These are phyloP conservation scores for Drosophila planitibia DNA, from an alignment of 2,888 invertebrate genomes.

Conservation along the genomic window DNA sequence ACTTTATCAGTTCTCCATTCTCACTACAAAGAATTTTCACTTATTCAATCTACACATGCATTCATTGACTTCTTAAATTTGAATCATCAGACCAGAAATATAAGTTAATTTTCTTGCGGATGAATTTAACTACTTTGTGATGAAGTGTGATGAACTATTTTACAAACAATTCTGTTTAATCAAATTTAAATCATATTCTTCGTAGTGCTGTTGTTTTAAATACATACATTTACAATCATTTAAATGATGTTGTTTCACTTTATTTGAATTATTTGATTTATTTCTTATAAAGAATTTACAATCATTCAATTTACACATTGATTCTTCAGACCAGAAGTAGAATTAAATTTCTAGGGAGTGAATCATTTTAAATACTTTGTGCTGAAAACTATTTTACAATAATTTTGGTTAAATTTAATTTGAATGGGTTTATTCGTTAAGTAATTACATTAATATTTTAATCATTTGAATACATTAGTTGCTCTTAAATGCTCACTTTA, in stretches of 20 bases:
- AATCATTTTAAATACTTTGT: background rate
- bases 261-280: background rate
- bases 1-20: background rate
- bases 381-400: background rate
- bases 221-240: background rate
- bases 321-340: background rate
- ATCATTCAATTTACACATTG: background rate
- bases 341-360: background rate
- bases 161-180: background rate
- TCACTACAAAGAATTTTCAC: background rate
- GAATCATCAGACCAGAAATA: slow-evolving; percentile 21
- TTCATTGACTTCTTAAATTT: background rate
- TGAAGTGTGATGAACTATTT: background rate
- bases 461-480: slow-evolving; percentile 3
- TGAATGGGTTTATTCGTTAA: background rate
- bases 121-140: background rate
- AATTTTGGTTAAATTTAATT: background rate
- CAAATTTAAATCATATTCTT: background rate
- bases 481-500: background rate
- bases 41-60: background rate
- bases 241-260: background rate
- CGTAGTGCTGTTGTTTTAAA: background rate
- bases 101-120: background rate
- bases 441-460: background rate
- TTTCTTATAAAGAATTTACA: background rate